Percentiles rank a stretch among this genome's conserved stretches.
Conservation (phyloP, 2,888 invertebrate species). For the Leucophenga maculata region DNA sequence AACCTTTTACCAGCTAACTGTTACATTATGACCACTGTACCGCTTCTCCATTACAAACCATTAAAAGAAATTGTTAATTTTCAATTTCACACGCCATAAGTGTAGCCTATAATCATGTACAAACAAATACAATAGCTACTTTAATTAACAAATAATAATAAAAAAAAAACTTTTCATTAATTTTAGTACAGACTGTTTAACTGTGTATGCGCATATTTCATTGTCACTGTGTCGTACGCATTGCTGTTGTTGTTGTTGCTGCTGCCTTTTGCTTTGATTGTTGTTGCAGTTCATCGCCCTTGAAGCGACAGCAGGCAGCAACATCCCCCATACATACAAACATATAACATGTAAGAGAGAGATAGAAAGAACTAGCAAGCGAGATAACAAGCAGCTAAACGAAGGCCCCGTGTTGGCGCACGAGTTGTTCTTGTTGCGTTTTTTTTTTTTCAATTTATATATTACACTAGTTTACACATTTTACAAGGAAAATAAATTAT, state of each 20-base stretch:
- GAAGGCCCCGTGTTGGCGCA: background rate
- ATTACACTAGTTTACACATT: no score
- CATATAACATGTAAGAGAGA: background rate
- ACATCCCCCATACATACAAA: background rate
- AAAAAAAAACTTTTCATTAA: no score
- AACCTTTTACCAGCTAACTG: no score
- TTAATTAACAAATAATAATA: no score
- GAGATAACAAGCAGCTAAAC: background rate
- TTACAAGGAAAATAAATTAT: no score
- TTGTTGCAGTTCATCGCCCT: conserved; percentile 59
- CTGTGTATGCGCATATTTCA: background rate
- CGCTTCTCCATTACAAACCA: no score
- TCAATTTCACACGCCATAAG: no score
- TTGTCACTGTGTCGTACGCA: conserved; percentile 39
- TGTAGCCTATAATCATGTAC: no score
- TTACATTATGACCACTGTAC: no score
- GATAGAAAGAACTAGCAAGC: background rate
- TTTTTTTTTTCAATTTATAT: background rate
- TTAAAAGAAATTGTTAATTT: no score
- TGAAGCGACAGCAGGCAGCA: conserved; percentile 38
- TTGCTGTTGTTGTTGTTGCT: conserved; percentile 31
- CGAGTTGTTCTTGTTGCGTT: background rate
- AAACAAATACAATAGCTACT: no score
- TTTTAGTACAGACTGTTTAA: no score
- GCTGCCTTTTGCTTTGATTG: conserved; percentile 19